Evolutionary conservation across 2,113 vertebrate genomes (phyloP), one percentile per base, ranked within the genome.

Genomic region (Onychostoma macrolepis): DNA sequence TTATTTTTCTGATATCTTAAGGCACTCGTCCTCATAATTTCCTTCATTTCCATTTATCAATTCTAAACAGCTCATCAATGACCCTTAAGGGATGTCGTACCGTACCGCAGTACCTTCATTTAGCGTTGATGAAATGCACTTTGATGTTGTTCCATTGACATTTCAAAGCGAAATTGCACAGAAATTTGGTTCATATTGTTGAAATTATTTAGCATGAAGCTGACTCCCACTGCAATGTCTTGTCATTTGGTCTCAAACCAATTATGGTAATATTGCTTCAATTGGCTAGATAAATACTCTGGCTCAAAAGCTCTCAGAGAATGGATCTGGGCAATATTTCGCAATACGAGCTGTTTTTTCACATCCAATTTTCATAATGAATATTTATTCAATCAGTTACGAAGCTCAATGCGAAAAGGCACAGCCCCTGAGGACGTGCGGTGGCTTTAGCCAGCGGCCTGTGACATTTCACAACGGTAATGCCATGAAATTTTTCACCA

Each of bases 391-490:
- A 83, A 81, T 83, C 83, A 65, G 30, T 79, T 80, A 17, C n/a
- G n/a, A 50, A 15, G 85, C 83, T 58, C 43, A 48, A 53, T 30
- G 63, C 15, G 83, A 58, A 67, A 28, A 67, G 63, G 24, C 72
- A 2, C 36, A 28, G 21, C 91, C 93, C 92, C 91, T 84, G 87
- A 93, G 93, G 90, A 87, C 77, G 45, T 4, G 48, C 83, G 65
- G 71, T 33, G 67, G 87, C 91, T 92, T 91, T 92, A 91, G 91
- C 92, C 90, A 88, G 84, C 88, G 89, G 90, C 90, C 90, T 90
- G 90, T 94, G 94, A 94, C 93, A 95, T 95, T 94, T 94, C 91
- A 94, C 91, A 93, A 92, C 92, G 93, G 90, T 85, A 88, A 75
- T 90, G 89, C 90, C 87, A 84, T 88, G 87, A 92, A 85, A 88